phyloP scores from a whole-genome alignment of 2,888 invertebrate genomes.

The Dynastes grantii region DNA sequence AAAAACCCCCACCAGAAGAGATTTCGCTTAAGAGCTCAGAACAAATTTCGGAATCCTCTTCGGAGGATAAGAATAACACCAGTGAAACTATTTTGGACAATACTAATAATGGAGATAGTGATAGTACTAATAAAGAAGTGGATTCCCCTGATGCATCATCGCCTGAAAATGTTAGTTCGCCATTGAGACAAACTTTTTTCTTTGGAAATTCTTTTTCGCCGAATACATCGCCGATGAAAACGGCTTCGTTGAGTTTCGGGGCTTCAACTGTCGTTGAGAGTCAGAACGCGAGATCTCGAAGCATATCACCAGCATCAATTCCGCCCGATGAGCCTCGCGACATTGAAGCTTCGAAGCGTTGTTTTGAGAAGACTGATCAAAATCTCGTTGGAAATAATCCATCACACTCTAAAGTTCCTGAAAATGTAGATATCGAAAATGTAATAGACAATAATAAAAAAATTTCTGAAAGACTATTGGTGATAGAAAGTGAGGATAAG shows the following conservation, averaged over 20 bases:
- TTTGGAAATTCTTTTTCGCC: conserved; percentile 33
- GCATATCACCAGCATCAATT: not conserved
- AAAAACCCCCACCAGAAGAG: conserved; percentile 1
- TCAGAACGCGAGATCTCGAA: conserved; percentile 1
- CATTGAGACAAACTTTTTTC: conserved; percentile 23
- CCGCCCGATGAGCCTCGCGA: not conserved
- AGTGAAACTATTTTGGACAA: conserved; percentile 43
- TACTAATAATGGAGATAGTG: conserved; percentile 5
- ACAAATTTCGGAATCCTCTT: conserved; percentile 59
- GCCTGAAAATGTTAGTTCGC: conserved; percentile 19
- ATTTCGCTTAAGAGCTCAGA: conserved; percentile 71
- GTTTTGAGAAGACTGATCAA: conserved; percentile 48
- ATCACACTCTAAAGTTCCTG: conserved; percentile 50
- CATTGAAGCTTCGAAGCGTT: conserved; percentile 13
- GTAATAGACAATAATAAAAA: conserved; percentile 39
- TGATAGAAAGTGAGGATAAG: conserved; percentile 47
- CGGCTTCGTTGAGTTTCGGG: conserved; percentile 49
- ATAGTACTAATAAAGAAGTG: conserved; percentile 1
- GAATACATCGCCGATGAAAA: conserved; percentile 21
- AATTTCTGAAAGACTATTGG: not conserved
- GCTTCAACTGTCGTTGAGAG: conserved; percentile 36
- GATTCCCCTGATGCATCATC: not conserved
- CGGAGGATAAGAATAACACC: not conserved
- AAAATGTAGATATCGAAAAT: conserved; percentile 51
- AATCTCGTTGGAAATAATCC: conserved; percentile 35